These are phyloP conservation scores for Pollimyrus isidori DNA, from an alignment of 2,113 vertebrate genomes.

Conservation along the genomic window DNA sequence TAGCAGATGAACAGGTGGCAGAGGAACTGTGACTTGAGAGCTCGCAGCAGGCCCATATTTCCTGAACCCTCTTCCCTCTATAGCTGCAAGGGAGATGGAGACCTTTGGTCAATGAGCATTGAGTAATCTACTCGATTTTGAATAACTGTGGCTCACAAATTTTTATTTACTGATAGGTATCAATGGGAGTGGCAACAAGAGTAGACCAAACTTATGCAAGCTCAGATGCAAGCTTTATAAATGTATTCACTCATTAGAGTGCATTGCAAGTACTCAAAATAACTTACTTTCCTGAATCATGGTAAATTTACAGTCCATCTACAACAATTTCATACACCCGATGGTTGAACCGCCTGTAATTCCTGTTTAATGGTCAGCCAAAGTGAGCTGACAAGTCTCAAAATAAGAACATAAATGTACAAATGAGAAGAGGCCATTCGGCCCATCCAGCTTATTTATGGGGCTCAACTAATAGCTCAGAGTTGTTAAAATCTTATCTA, in stretches of 20 bases:
- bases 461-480: too few relatives aligned
- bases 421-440: too few relatives aligned
- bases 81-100: neutral
- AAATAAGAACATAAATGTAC: too few relatives aligned
- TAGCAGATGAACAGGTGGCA: slow-evolving; percentile 85
- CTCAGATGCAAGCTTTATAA: neutral
- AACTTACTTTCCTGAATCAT: neutral
- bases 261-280: neutral
- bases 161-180: neutral
- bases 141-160: neutral
- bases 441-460: too few relatives aligned
- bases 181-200: neutral
- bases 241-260: neutral
- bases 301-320: neutral
- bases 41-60: slow-evolving; percentile 72
- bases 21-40: slow-evolving; percentile 86
- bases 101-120: neutral
- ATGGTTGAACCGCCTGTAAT: neutral
- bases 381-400: neutral
- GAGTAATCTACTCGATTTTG: neutral
- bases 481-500: too few relatives aligned
- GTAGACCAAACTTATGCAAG: neutral
- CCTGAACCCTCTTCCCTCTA: neutral
- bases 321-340: neutral
- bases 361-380: neutral